Evolutionary conservation across 2,797 vertebrate species (phyloP), one percentile per base, ranked within the genome.

Genomic region (Helarctos malayanus): DNA sequence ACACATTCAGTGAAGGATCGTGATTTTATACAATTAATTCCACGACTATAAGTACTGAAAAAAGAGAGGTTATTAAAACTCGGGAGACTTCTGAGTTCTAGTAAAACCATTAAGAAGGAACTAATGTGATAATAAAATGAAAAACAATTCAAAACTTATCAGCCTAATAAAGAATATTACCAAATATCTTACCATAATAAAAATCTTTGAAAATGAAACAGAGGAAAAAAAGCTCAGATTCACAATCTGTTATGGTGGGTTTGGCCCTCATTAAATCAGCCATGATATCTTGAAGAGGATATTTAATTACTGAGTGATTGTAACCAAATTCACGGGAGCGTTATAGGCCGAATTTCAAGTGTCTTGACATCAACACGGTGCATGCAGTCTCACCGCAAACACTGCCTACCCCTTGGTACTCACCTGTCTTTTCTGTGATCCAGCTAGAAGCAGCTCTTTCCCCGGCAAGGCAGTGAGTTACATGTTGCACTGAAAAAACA

Each of bases 91-190:
- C 81, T 52, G 73, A 92, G 63, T 95, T 96, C 95, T 87, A 97
- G 94, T 95, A 97, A 97, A 98, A 98, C 88, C 97, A 97, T 97
- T 97, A 97, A 97, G 96, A 97, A 98, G 98, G 97, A 97, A 98
- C 97, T 97, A 98, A 98, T 98, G 89, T 96, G 97, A 94, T 97
- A 97, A 96, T 98, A 98, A 98, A 97, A 85, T 88, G 97, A 96
- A 97, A 97, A 97, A 92, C 97, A 97, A 97, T 98, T 96, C 94
- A 97, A 97, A 97, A 97, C 96, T 92, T 96, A 97, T 95, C 97
- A 97, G 92, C 89, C 94, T 98, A 98, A 94, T 97, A 97, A 97
- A 97, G 91, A 98, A 87, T 97, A 97, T 97, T 94, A 88, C 92
- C 94, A 97, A 95, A 94, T 96, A 86, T 94, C 93, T 95, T 79